These are phyloP conservation scores for Zoanthus gigantus DNA, from an alignment of 92 coral and sea anemone species.

Conservation along the genomic window DNA sequence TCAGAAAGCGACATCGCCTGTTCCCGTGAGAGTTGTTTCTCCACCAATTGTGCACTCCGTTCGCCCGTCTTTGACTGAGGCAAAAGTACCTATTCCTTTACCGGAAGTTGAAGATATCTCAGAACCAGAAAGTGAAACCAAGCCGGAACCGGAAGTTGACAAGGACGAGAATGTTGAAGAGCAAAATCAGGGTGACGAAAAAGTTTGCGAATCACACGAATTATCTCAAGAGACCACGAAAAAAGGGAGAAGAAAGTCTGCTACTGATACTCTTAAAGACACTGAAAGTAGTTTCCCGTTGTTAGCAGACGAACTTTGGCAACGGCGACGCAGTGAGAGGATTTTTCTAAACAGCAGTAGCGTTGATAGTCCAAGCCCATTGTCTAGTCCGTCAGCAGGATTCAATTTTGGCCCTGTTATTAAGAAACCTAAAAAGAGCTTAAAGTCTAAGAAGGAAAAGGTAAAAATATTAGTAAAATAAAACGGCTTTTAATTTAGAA, in stretches of 20 bases:
- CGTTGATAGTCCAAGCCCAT: slow-evolving; percentile 66
- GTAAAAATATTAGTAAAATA: slow-evolving; percentile 3
- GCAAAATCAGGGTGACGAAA: slow-evolving; percentile 35
- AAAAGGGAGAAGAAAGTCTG: slow-evolving; percentile 68
- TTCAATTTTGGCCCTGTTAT: slow-evolving; percentile 68
- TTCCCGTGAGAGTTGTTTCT: neutral
- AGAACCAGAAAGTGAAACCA: slow-evolving; percentile 45
- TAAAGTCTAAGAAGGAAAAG: slow-evolving; percentile 49
- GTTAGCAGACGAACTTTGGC: slow-evolving; percentile 81
- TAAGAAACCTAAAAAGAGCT: slow-evolving; percentile 73
- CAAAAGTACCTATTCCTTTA: slow-evolving; percentile 24
- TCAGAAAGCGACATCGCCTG: slow-evolving; percentile 34
- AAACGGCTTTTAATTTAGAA: neutral
- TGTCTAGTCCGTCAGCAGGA: slow-evolving; percentile 80
- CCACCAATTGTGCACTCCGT: slow-evolving; percentile 11
- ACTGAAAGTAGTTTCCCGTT: slow-evolving; percentile 62
- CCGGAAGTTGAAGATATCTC: slow-evolving; percentile 50
- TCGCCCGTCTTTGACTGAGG: slow-evolving; percentile 11
- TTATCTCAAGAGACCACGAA: slow-evolving; percentile 49
- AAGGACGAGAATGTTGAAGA: slow-evolving; percentile 10
- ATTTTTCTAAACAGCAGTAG: slow-evolving; percentile 95
- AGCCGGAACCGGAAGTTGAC: slow-evolving; percentile 36
- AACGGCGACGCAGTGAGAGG: slow-evolving; percentile 94
- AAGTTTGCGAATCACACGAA: slow-evolving; percentile 29
- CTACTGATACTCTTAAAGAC: slow-evolving; percentile 57